Conservation (phyloP, 2,113 vertebrate genomes). For the Leucosticte australis region DNA sequence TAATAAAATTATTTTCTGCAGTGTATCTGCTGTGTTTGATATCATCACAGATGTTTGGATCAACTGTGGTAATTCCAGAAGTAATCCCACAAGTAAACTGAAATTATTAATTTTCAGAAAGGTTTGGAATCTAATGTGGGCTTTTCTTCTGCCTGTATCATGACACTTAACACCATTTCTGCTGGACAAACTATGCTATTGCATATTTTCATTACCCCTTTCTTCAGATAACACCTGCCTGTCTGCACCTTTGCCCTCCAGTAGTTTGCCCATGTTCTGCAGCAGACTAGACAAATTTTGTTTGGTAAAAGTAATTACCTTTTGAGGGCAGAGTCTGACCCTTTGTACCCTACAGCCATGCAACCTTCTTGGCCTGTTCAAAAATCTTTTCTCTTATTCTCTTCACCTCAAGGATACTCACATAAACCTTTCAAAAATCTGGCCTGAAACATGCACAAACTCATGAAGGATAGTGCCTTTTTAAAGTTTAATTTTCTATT, state of each 20-base stretch:
- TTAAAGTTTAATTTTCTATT: neutral
- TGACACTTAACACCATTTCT: neutral
- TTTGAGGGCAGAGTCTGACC: neutral
- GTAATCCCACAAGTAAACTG: neutral
- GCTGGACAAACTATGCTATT: neutral
- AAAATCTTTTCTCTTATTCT: neutral
- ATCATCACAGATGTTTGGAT: neutral
- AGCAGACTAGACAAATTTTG: neutral
- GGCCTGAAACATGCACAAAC: neutral
- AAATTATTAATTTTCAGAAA: neutral
- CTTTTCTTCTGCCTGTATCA: neutral
- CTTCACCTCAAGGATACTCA: neutral
- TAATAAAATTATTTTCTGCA: neutral
- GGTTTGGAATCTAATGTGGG: neutral
- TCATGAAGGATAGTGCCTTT: neutral
- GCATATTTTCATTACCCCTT: neutral
- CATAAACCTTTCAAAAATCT: neutral
- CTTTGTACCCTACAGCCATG: neutral
- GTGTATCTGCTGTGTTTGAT: neutral
- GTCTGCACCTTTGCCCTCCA: neutral
- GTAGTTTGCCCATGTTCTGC: neutral
- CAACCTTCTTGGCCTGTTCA: neutral
- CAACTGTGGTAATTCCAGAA: neutral
- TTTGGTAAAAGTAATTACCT: conserved; percentile 23
- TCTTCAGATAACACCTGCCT: neutral